Evolutionary conservation across 2,888 invertebrate genomes (phyloP).

Genomic region (Lasius fuliginosus): DNA sequence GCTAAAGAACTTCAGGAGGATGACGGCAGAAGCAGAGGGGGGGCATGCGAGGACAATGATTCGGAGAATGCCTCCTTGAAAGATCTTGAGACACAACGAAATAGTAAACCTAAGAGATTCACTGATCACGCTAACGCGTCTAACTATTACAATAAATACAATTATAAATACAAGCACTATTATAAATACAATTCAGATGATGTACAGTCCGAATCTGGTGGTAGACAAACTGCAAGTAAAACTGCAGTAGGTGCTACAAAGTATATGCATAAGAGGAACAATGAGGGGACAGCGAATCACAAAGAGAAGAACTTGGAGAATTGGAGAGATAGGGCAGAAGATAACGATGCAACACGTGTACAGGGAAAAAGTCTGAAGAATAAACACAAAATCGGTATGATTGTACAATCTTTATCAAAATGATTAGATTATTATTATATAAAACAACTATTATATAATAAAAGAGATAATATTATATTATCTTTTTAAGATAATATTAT

Average conservation of each 20-base stretch:
- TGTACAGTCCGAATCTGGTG: constrained; percentile 56
- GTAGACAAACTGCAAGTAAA: constrained; percentile 29
- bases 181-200: constrained; percentile 52
- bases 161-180: background rate
- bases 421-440: background rate
- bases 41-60: background rate
- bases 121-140: constrained; percentile 49
- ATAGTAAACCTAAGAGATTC: constrained; percentile 25
- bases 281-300: constrained; percentile 59
- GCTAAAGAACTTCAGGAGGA: constrained; percentile 39
- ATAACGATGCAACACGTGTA: constrained; percentile 57
- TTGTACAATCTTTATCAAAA: background rate
- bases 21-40: constrained; percentile 41
- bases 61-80: constrained; percentile 1
- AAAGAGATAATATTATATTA: background rate
- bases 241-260: constrained; percentile 51
- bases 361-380: constrained; percentile 66
- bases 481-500: too few relatives aligned
- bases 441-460: constrained; percentile 5
- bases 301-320: constrained; percentile 75
- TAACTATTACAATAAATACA: constrained; percentile 43
- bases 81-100: constrained; percentile 8
- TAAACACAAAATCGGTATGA: constrained; percentile 77
- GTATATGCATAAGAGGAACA: constrained; percentile 67
- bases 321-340: constrained; percentile 78